Conservation (phyloP, 2,113 vertebrate genomes). For the Arenaria interpres region DNA sequence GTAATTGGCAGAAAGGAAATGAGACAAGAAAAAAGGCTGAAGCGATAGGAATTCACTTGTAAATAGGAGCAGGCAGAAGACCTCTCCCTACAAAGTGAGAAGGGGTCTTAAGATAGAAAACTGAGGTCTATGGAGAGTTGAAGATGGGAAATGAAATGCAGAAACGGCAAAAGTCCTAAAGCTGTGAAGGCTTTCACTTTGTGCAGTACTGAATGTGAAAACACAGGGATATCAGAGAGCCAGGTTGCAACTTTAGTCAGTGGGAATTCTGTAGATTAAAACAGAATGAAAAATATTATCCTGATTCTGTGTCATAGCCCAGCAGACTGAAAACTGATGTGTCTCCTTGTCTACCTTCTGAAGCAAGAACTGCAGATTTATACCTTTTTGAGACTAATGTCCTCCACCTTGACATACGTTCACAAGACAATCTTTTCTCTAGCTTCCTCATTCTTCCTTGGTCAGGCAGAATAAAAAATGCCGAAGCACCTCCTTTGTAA, state of each 20-base stretch:
- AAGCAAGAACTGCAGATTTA: neutral
- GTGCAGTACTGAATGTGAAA: neutral
- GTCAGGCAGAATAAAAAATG: conserved; percentile 84
- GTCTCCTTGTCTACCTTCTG: neutral
- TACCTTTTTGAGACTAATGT: conserved; percentile 60
- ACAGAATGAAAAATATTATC: neutral
- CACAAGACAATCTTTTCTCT: conserved; percentile 69
- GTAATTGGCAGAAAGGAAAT: neutral
- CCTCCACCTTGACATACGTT: conserved; percentile 39
- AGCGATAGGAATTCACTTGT: neutral
- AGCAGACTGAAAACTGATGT: neutral
- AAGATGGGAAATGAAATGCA: neutral
- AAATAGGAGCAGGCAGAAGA: neutral
- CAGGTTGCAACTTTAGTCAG: neutral
- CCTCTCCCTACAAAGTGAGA: neutral
- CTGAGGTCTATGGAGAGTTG: neutral
- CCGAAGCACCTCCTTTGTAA: conserved; percentile 84
- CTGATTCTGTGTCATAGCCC: neutral
- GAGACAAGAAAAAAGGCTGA: neutral
- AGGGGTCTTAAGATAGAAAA: neutral
- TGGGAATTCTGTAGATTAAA: neutral
- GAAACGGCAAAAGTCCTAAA: neutral
- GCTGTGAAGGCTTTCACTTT: neutral
- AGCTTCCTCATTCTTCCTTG: conserved; percentile 77
- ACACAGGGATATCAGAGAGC: neutral